Percentiles rank a stretch among this genome's conserved stretches.
phyloP scores from a whole-genome alignment of 2,888 invertebrate genomes.

The Corythucha ciliata region DNA sequence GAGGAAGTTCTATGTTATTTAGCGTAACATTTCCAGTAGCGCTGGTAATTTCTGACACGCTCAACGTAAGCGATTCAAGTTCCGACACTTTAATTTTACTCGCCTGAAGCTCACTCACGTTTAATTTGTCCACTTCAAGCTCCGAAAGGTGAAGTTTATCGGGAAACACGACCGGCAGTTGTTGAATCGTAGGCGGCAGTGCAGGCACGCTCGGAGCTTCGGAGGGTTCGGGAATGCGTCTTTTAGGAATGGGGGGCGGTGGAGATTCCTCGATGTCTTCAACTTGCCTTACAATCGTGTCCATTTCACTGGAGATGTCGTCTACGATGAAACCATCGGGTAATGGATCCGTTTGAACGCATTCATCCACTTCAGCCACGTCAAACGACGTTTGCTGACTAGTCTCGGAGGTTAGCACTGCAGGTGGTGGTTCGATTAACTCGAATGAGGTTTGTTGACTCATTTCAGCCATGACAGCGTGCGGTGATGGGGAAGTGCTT shows the following conservation, averaged over 20 bases:
- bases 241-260: constrained; percentile 24
- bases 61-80: constrained; percentile 64
- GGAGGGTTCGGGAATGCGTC: neutral
- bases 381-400: constrained; percentile 31
- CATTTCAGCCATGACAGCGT: neutral
- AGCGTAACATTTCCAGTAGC: constrained; percentile 58
- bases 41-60: constrained; percentile 61
- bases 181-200: constrained; percentile 15
- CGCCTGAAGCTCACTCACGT: constrained; percentile 68
- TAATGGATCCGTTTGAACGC: constrained; percentile 75
- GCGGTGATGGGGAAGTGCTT: neutral
- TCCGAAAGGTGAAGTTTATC: constrained; percentile 55
- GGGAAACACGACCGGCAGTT: constrained; percentile 46
- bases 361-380: constrained; percentile 58
- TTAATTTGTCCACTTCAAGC: constrained; percentile 67
- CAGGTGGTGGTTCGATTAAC: neutral
- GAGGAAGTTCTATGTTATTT: constrained; percentile 58
- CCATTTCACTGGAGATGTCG: constrained; percentile 27
- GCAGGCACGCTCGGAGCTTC: constrained; percentile 1
- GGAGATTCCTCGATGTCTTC: constrained; percentile 21
- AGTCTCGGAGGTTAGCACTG: constrained; percentile 14
- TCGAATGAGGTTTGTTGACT: too few relatives aligned
- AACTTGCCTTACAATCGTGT: neutral
- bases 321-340: constrained; percentile 68
- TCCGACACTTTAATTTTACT: constrained; percentile 71